Percentiles rank a stretch among this genome's conserved stretches.
Conservation (phyloP, 1,140 invertebrate genomes). For the Steinernema feltiae region DNA sequence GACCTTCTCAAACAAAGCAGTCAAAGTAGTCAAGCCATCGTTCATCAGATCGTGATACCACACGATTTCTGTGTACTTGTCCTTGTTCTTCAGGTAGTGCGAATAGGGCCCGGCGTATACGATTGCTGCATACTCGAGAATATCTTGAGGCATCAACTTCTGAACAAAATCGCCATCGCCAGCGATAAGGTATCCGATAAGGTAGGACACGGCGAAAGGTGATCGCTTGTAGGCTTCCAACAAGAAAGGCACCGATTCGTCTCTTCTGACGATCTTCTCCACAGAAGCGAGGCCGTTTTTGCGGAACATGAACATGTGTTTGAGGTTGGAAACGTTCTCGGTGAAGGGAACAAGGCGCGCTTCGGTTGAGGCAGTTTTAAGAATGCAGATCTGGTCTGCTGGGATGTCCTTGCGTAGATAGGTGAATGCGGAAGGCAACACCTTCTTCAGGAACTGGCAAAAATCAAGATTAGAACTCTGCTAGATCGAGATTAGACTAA, state of each 20-base stretch:
- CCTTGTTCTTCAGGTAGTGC: conserved; percentile 20
- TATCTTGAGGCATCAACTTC: conserved; percentile 5
- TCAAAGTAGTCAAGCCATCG: neutral
- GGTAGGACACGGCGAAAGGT: conserved; percentile 2
- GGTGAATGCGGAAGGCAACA: conserved; percentile 12
- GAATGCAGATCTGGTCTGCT: conserved; percentile 18
- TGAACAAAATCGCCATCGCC: neutral
- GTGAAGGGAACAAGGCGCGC: conserved; percentile 16
- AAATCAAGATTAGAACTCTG: neutral
- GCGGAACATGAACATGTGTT: conserved; percentile 29
- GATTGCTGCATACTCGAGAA: neutral
- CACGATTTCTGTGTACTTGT: neutral
- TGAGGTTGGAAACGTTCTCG: conserved; percentile 8
- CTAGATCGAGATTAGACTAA: neutral
- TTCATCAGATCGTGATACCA: conserved; percentile 18
- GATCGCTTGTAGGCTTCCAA: too few relatives aligned
- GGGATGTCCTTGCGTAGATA: conserved; percentile 20
- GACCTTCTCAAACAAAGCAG: conserved; percentile 5
- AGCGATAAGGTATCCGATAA: neutral
- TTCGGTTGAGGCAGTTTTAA: conserved; percentile 19
- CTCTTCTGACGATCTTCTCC: neutral
- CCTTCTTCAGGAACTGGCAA: conserved; percentile 5
- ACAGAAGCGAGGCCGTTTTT: conserved; percentile 25
- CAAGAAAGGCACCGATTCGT: neutral
- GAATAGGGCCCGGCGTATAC: conserved; percentile 20